These are phyloP conservation scores for Thripadectes ignobilis DNA, from an alignment of 2,797 vertebrate species.

Conservation along the genomic window DNA sequence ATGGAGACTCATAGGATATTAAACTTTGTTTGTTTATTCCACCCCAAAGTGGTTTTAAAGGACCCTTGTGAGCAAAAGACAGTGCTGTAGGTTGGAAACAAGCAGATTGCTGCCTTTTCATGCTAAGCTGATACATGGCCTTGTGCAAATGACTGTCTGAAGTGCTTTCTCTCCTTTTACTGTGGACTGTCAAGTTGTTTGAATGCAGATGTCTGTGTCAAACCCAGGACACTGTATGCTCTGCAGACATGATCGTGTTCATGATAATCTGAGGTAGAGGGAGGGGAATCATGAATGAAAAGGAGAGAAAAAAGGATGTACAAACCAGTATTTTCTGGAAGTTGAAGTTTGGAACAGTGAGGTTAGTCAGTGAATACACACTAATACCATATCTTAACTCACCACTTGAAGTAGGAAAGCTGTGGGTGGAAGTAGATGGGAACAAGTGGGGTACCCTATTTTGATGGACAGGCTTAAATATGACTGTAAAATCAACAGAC, in stretches of 20 bases:
- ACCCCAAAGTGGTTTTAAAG: background rate
- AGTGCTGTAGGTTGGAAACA: background rate
- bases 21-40: background rate
- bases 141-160: background rate
- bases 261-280: no score
- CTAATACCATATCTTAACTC: background rate
- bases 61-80: background rate
- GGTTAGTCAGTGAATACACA: background rate
- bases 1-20: background rate
- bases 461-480: background rate
- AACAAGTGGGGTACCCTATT: background rate
- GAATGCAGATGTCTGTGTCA: background rate
- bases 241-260: background rate
- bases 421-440: background rate
- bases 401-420: background rate
- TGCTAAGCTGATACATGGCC: background rate
- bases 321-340: background rate
- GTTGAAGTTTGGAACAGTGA: background rate
- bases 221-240: background rate
- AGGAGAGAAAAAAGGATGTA: accelerated
- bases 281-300: background rate
- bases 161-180: background rate
- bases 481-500: background rate
- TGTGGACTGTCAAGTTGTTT: background rate
- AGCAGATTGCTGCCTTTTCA: background rate